Conservation (phyloP, 2,888 invertebrate genomes). For the Hypena proboscidalis region DNA sequence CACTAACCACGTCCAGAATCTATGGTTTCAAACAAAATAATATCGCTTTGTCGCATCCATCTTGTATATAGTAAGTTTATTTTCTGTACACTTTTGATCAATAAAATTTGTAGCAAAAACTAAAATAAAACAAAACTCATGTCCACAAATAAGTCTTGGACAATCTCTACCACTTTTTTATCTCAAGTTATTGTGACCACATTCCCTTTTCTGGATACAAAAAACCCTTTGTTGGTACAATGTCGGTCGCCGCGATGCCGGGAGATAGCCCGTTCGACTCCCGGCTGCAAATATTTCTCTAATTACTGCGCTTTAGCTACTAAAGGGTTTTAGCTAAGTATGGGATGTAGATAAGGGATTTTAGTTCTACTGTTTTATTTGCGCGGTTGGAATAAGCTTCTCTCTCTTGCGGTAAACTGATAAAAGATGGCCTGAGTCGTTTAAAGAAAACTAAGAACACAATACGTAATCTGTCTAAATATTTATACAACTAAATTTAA, state of each 20-base stretch:
- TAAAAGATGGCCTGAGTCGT: too few relatives aligned
- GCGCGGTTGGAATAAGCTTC: conserved; percentile 23
- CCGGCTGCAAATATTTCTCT: conserved; percentile 66
- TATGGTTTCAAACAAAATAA: conserved; percentile 13
- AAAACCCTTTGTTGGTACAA: conserved; percentile 61
- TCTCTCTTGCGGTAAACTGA: too few relatives aligned
- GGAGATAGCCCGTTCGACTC: conserved; percentile 65
- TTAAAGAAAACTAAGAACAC: too few relatives aligned
- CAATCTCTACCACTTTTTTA: conserved; percentile 41
- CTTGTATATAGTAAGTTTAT: too few relatives aligned
- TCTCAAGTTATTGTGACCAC: conserved; percentile 47
- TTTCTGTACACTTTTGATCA: too few relatives aligned
- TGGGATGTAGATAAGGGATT: too few relatives aligned
- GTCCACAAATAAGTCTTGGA: too few relatives aligned
- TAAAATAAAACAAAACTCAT: conserved; percentile 41
- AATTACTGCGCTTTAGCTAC: conserved; percentile 64
- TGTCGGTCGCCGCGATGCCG: conserved; percentile 68
- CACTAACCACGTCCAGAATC: background rate
- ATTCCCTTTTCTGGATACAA: conserved; percentile 48
- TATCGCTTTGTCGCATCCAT: too few relatives aligned
- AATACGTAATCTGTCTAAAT: too few relatives aligned
- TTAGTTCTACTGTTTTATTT: too few relatives aligned
- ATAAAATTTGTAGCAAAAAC: too few relatives aligned
- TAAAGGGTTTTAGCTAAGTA: conserved; percentile 39
- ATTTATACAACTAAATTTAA: too few relatives aligned